Evolutionary conservation across 2,888 invertebrate genomes (phyloP).

Genomic region (Platerodrilus igneus): DNA sequence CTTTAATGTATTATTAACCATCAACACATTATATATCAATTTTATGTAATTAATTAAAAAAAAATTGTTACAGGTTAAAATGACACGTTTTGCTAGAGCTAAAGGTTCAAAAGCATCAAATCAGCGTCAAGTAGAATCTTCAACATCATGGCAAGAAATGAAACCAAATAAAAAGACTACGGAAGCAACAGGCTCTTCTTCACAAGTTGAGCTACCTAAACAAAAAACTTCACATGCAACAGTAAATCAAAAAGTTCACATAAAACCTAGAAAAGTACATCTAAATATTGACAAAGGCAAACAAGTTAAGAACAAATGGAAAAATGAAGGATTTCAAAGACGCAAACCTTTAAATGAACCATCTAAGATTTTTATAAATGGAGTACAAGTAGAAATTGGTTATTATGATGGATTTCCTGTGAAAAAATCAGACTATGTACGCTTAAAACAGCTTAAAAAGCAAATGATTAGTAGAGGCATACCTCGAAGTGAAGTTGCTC

Average conservation of each 20-base stretch:
- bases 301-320: constrained; percentile 28
- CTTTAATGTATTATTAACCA: too few species aligned
- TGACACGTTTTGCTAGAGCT: constrained; percentile 72
- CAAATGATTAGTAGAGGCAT: constrained; percentile 64
- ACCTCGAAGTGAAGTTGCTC: constrained; percentile 62
- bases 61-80: too few species aligned
- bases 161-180: constrained; percentile 57
- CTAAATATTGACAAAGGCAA: constrained; percentile 17
- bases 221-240: neutral
- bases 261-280: too few species aligned
- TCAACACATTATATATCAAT: too few species aligned
- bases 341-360: constrained; percentile 46
- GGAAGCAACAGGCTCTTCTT: constrained; percentile 46
- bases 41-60: too few species aligned
- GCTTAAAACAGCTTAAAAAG: constrained; percentile 57
- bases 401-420: constrained; percentile 69
- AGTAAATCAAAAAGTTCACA: neutral
- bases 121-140: constrained; percentile 61
- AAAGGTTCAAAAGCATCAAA: constrained; percentile 73
- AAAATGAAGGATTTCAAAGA: too few species aligned
- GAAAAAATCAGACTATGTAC: constrained; percentile 64
- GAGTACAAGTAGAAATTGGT: constrained; percentile 57
- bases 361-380: constrained; percentile 58
- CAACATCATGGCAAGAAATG: constrained; percentile 71
- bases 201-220: neutral